A percentile compares a stretch with the other conserved stretches of the same genome.
phyloP scores from a whole-genome alignment of 2,888 invertebrate genomes.

The Acanthococcus lagerstroemiae region DNA sequence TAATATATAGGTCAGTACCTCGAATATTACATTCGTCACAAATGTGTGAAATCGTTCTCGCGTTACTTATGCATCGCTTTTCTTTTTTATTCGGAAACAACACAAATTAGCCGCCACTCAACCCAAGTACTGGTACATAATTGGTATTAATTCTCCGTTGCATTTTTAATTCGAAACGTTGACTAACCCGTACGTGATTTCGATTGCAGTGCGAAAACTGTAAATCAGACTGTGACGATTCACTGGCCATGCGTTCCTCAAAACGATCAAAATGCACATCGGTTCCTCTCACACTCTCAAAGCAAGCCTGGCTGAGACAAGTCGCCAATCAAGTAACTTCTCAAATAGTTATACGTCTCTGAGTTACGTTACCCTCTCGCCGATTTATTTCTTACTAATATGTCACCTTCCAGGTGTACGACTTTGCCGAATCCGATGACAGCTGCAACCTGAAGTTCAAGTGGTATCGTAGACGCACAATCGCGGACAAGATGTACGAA shows the following conservation, averaged over 20 bases:
- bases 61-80: too few species aligned
- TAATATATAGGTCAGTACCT: too few species aligned
- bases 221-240: slow-evolving; percentile 14
- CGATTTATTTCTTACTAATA: background rate
- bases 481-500: slow-evolving; percentile 86
- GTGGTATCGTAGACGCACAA: slow-evolving; percentile 67
- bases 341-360: background rate
- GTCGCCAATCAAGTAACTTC: slow-evolving; percentile 15
- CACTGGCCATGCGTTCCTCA: background rate
- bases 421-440: slow-evolving; percentile 38
- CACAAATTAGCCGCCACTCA: too few species aligned
- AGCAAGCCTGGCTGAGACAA: slow-evolving; percentile 18
- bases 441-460: slow-evolving; percentile 38
- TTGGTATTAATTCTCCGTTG: too few species aligned
- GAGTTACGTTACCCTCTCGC: background rate
- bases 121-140: too few species aligned
- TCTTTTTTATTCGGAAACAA: too few species aligned
- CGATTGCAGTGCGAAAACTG: slow-evolving; percentile 24
- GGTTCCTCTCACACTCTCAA: slow-evolving; percentile 13
- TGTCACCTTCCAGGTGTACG: slow-evolving; percentile 36
- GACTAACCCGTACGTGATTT: background rate
- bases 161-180: too few species aligned
- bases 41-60: too few species aligned
- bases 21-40: too few species aligned
- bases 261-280: slow-evolving; percentile 22